Evolutionary conservation across 2,797 vertebrate species (phyloP), one percentile per base, ranked within the genome.

Genomic region (Tenualosa thibaudeaui): DNA sequence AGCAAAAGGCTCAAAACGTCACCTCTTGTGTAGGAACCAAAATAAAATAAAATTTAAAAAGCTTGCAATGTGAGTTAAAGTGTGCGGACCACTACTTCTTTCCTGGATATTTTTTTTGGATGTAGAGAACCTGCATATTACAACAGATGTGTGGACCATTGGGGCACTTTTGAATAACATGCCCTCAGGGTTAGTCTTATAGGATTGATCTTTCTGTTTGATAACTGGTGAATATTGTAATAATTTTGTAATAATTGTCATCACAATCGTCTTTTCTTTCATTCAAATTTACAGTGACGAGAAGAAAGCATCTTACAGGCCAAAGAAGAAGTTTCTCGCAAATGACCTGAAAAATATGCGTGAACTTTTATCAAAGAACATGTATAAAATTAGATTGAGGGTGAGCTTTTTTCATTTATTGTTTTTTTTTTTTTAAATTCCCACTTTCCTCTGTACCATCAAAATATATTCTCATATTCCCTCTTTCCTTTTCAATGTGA

Each of bases 341-440:
- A 88, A 90, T 17, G 97, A 98, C 92, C 93, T 98, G 92, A 96
- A 88, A 93, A 96, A 95, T 89, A 98, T 99, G 95, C 94, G 97
- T 68, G 95, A 98, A 82, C 95, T 99, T 90, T 86, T 99, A 91
- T 96, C 97, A 83, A 97, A 98, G 93, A 99, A 98, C 93, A 97
- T 99, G 94, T 99, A 99, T 92, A 97, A 97, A 91, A 99, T 98
- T 92, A 96, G 98, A 37, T 96, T 98, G 84, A 92, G 96, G 94
- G 98, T 99, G 90, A 97, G 97, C 13, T 19, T 22, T 17, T 40
- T 8, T 10, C 2, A 71, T 17, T 15, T 71, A 12, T 71, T 37
- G 17, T 17, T 78, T 22, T 78, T 71, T 37, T 6, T 17, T 78
- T 22, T 78, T 40, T 8, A 19, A 15, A 78, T 58, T 5, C 19